A percentile compares a stretch with the other conserved stretches of the same genome.
Evolutionary conservation across 2,113 vertebrate genomes (phyloP).

Genomic region (Bambusicola thoracicus): DNA sequence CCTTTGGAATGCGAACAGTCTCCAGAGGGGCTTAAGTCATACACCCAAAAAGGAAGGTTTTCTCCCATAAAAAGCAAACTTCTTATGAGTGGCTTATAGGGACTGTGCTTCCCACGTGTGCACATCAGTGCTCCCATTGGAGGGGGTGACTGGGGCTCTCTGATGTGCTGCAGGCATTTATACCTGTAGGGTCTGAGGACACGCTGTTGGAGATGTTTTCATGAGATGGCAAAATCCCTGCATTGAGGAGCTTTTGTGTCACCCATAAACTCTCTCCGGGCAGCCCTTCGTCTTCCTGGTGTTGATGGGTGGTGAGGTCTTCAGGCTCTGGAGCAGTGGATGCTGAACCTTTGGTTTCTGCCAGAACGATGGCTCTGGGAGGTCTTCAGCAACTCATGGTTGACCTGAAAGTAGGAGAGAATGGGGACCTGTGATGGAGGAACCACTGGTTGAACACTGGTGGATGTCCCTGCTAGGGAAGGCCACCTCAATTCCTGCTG

Average conservation of each 20-base stretch:
- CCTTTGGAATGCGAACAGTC: not conserved
- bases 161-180: not conserved
- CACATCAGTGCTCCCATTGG: not conserved
- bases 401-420: not conserved
- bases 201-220: not conserved
- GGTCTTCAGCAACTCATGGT: not conserved
- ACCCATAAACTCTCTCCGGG: not conserved
- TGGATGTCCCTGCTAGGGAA: not conserved
- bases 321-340: not conserved
- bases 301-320: not conserved
- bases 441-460: fast-evolving
- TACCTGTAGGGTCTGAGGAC: fast-evolving
- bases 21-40: not conserved
- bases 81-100: not conserved
- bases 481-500: not conserved
- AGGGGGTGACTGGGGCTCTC: not conserved
- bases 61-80: fast-evolving
- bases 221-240: not conserved
- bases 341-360: not conserved
- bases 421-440: fast-evolving
- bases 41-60: not conserved
- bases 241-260: not conserved
- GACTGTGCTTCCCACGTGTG: not conserved
- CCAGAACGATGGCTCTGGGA: fast-evolving
- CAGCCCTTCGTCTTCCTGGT: not conserved